Percentiles rank a stretch among this genome's conserved stretches.
Conservation (phyloP, 2,888 invertebrate genomes). For the Lochmaea capreae region DNA sequence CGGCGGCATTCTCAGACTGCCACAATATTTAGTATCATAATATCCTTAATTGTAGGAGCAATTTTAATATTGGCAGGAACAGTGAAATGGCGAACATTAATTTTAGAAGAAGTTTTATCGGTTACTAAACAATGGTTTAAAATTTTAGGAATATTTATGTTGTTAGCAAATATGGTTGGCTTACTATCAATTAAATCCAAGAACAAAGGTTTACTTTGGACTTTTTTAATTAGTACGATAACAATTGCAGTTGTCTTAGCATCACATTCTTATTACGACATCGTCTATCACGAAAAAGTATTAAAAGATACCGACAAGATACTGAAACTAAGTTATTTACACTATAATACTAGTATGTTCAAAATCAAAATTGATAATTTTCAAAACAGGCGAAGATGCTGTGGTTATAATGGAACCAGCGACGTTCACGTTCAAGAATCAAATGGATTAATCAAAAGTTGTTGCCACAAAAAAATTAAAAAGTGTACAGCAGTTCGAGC, state of each 20-base stretch:
- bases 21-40: neutral
- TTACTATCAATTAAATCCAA: conserved; percentile 11
- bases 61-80: conserved; percentile 20
- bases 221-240: conserved; percentile 3
- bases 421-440: conserved; percentile 16
- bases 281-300: neutral
- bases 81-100: conserved; percentile 16
- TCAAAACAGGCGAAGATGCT: conserved; percentile 27
- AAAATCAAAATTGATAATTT: conserved; percentile 22
- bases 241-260: conserved; percentile 7
- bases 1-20: neutral
- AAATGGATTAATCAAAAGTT: conserved; percentile 22
- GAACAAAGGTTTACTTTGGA: conserved; percentile 23
- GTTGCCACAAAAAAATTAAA: conserved; percentile 23
- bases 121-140: conserved; percentile 21
- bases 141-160: conserved; percentile 24
- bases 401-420: conserved; percentile 26
- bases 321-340: conserved; percentile 1
- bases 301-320: neutral
- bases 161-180: conserved; percentile 10
- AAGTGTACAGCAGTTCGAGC: conserved; percentile 19
- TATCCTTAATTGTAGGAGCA: conserved; percentile 10
- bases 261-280: conserved; percentile 1
- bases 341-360: neutral
- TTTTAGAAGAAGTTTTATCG: conserved; percentile 21